A percentile compares a stretch with the other conserved stretches of the same genome.
Conservation (phyloP, 2,888 invertebrate species). For the Nephrocerus scutellatus region DNA sequence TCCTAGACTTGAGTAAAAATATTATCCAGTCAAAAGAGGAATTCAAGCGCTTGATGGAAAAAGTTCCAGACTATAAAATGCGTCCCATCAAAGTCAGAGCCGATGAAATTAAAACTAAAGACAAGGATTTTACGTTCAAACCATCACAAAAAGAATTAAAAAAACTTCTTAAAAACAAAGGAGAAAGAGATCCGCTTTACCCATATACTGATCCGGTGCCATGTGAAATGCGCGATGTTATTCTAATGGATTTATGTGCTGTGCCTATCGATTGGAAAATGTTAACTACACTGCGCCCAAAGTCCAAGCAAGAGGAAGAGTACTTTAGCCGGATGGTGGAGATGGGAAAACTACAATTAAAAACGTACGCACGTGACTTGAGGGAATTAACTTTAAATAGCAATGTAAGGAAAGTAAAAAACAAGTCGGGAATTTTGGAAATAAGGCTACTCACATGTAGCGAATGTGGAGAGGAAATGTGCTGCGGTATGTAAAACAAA, state of each 20-base stretch:
- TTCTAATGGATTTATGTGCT: slow-evolving; percentile 60
- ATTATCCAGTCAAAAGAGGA: slow-evolving; percentile 74
- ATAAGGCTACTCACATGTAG: slow-evolving; percentile 66
- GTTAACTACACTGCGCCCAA: slow-evolving; percentile 81
- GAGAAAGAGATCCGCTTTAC: slow-evolving; percentile 41
- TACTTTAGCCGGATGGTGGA: slow-evolving; percentile 79
- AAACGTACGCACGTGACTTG: slow-evolving; percentile 65
- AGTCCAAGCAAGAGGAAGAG: slow-evolving; percentile 76
- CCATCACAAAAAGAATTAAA: slow-evolving; percentile 65
- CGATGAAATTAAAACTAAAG: slow-evolving; percentile 71
- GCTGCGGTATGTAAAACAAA: slow-evolving; percentile 57
- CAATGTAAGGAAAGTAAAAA: slow-evolving; percentile 69
- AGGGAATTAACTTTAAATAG: slow-evolving; percentile 59
- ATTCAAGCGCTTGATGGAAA: slow-evolving; percentile 72
- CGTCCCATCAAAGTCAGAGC: slow-evolving; percentile 75
- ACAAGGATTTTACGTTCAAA: slow-evolving; percentile 67
- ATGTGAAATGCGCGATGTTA: slow-evolving; percentile 60
- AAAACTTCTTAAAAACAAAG: slow-evolving; percentile 41
- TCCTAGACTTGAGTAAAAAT: slow-evolving; percentile 76
- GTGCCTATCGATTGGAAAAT: slow-evolving; percentile 90
- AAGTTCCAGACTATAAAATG: slow-evolving; percentile 85
- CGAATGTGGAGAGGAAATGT: slow-evolving; percentile 82
- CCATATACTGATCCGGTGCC: slow-evolving; percentile 70
- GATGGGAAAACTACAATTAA: slow-evolving; percentile 69
- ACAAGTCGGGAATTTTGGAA: slow-evolving; percentile 74